Evolutionary conservation across 2,797 vertebrate genomes (phyloP).

Genomic region (Emydoidea blandingii): DNA sequence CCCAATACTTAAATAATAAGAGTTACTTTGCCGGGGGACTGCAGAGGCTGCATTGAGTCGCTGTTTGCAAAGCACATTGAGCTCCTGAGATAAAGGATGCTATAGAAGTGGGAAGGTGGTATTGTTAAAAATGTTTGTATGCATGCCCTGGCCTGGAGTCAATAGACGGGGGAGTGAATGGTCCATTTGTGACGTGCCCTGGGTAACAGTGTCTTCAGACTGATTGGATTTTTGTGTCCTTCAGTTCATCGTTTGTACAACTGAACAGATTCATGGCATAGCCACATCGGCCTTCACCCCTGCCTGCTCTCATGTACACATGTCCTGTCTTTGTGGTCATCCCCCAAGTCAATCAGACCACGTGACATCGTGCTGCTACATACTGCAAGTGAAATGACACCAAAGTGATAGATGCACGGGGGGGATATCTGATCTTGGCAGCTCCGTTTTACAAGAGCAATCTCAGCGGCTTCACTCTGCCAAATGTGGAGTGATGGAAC

Average conservation of each 20-base stretch:
- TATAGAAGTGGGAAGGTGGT: neutral
- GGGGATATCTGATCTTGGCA: slow-evolving; percentile 17
- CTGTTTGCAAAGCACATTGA: neutral
- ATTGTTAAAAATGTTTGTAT: neutral
- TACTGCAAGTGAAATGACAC: slow-evolving; percentile 8
- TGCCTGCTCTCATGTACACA: neutral
- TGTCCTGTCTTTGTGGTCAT: neutral
- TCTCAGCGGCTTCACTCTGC: neutral
- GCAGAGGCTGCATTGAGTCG: neutral
- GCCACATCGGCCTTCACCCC: neutral
- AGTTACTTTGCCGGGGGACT: neutral
- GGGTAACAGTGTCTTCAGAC: neutral
- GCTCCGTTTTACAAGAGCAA: slow-evolving; percentile 2
- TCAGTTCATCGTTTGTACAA: neutral
- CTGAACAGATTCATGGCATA: slow-evolving; percentile 21
- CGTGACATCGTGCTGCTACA: neutral
- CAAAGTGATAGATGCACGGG: slow-evolving; percentile 22
- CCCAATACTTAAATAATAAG: too few species aligned
- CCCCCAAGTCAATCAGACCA: neutral
- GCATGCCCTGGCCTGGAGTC: neutral
- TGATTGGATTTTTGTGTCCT: neutral
- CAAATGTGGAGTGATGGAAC: neutral
- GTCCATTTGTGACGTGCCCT: neutral
- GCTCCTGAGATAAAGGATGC: neutral
- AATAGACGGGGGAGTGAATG: neutral